Evolutionary conservation across 1,140 invertebrate genomes (phyloP), one percentile per base, ranked within the genome.

Genomic region (Bombus turneri): DNA sequence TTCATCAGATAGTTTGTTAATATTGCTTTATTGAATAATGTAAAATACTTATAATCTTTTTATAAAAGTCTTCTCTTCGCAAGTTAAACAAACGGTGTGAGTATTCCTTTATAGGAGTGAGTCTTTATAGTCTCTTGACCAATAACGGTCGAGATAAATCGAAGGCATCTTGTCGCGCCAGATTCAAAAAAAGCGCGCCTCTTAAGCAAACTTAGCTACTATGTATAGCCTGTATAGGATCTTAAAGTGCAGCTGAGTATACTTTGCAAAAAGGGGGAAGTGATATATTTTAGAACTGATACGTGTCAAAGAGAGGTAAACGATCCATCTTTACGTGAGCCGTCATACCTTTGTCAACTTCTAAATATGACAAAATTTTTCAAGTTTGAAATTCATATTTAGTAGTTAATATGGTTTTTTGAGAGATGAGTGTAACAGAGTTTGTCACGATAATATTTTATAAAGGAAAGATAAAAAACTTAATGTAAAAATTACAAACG

Each of bases 101-200:
- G 37, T 39, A 34, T 34, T 72, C 28, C 68, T 69, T 85, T 85
- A 85, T 8, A 39, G 31, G 25, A 85, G 31, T n/a, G 25, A 80
- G 0, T 25, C 28, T 62, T 28, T 62, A 62, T 53, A 53, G 25
- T 85, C 25, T 53, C 22, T 31, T 57, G 3, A 34, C 83, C 84
- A 85, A 81, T 85, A 85, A 85, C 59, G 79, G 43, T 75, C 69
- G 47, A 85, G 79, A 15, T n/a, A 57, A 43, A 81, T 85, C 83
- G 78, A 74, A 85, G 37, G 28, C 68, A 74, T 74, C 69, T 62
- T 62, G 47, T 41, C 77, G 84, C 84, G 79, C 57, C 47, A 81
- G 69, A 81, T 85, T 85, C 62, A 64, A 85, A 85, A 85, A 85
- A 75, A 71, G 79, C 69, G 84, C 84, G 47, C 43, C 69, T 59